These are phyloP conservation scores for Conus canariensis DNA, from an alignment of 2,888 invertebrate species.

Conservation along the genomic window DNA sequence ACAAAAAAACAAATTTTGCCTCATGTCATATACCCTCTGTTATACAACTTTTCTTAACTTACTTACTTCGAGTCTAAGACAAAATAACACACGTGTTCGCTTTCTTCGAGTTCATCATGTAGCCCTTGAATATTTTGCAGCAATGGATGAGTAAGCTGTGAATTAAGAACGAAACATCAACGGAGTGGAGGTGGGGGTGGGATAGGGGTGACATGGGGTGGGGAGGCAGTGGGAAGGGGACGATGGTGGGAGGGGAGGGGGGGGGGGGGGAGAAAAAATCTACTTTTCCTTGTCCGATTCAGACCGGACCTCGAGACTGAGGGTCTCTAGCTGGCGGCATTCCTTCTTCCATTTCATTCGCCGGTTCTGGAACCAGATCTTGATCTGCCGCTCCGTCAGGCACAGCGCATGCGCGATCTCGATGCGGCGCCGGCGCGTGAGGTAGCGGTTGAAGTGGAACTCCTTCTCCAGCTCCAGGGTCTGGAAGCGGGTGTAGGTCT, in stretches of 20 bases:
- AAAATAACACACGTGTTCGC: too few relatives aligned
- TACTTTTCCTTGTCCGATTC: conserved; percentile 35
- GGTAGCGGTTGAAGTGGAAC: conserved; percentile 98
- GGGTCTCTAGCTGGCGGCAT: conserved; percentile 60
- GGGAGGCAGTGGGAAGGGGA: not conserved
- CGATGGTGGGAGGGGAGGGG: not conserved
- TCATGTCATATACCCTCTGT: too few relatives aligned
- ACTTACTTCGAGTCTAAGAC: too few relatives aligned
- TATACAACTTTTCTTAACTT: too few relatives aligned
- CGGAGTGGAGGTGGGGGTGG: not conserved
- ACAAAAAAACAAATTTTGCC: too few relatives aligned
- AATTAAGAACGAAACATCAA: too few relatives aligned
- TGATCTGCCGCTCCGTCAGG: conserved; percentile 83
- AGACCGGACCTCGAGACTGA: conserved; percentile 28
- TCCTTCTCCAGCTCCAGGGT: conserved; percentile 98
- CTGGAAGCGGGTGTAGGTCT: conserved; percentile 98
- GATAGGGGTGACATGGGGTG: not conserved
- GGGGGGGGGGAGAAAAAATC: not conserved
- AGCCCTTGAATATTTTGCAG: too few relatives aligned
- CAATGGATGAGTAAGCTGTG: too few relatives aligned
- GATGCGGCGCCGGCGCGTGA: conserved; percentile 96
- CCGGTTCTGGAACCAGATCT: conserved; percentile 89
- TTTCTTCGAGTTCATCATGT: too few relatives aligned
- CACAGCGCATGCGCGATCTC: conserved; percentile 98
- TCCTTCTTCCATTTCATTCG: conserved; percentile 99